Conservation (phyloP, 2,797 vertebrate genomes). For the Phrynocephalus forsythii region DNA sequence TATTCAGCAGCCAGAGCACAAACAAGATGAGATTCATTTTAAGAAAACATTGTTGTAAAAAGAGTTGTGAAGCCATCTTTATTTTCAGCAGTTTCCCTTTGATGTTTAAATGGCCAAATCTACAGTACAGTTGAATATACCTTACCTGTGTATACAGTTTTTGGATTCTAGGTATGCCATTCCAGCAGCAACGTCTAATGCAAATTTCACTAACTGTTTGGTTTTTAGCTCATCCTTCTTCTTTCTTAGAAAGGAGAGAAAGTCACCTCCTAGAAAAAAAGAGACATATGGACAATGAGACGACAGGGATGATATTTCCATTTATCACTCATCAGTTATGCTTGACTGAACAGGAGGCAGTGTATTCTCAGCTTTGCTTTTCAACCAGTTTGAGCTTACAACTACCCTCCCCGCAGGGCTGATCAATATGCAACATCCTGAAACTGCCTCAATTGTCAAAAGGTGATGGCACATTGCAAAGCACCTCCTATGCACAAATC, state of each 20-base stretch:
- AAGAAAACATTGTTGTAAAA: neutral
- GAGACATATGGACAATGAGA: constrained; percentile 63
- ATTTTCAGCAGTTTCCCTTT: neutral
- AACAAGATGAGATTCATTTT: neutral
- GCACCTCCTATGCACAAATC: neutral
- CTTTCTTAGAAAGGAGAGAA: constrained; percentile 94
- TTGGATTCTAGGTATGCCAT: constrained; percentile 96
- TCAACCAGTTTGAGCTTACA: constrained; percentile 22
- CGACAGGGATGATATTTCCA: constrained; percentile 15
- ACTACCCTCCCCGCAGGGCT: neutral
- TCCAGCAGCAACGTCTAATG: constrained; percentile 91
- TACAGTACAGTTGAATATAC: neutral
- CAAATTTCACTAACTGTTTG: constrained; percentile 92
- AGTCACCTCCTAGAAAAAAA: constrained; percentile 91
- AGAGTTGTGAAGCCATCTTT: fast-evolving
- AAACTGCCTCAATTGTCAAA: constrained; percentile 7
- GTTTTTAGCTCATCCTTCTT: constrained; percentile 96
- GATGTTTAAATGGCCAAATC: constrained; percentile 4
- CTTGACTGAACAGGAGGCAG: constrained; percentile 22
- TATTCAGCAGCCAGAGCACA: neutral
- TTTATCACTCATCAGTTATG: constrained; percentile 13
- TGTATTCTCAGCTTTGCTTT: neutral
- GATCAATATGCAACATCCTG: constrained; percentile 1
- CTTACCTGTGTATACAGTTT: constrained; percentile 97
- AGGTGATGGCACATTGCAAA: neutral